Evolutionary conservation across 2,888 invertebrate species (phyloP), one percentile per base, ranked within the genome.

Genomic region (Apotomis turbidana): DNA sequence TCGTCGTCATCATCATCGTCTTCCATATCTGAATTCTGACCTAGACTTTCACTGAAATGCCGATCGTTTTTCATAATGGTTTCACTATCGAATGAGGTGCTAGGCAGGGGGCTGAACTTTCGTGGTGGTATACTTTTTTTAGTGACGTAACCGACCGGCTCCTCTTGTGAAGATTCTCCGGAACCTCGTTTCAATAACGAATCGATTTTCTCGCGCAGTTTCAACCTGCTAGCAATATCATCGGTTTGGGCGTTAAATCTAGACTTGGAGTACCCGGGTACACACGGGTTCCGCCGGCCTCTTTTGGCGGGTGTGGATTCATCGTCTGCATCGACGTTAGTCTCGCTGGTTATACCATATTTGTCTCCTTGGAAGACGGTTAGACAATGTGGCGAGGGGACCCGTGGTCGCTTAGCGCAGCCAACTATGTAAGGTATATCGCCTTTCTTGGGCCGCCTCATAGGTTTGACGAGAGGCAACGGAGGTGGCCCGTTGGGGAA

Each of bases 51-150:
- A 78, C 79, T 80, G 44, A 85, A 86, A 12, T 76, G 76, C 64
- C 81, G 68, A 60, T 86, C 87, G 83, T 89, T 88, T 79, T 80
- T 81, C 9, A 76, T 63, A 57, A 88, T 79, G 8, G 79, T 83
- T 55, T 81, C 78, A 64, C 67, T 78, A 67, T 87, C 84, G 70
- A 13, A 83, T 3, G 88, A 88, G 54, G 88, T 88, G 76, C 88
- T 88, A 5, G 88, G 88, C 41, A 83, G 49, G 3, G 87, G 88
- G 13, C 82, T 83, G 71, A 87, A 88, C 62, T 78, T 67, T 12
- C 70, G 73, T 57, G 73, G 74, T 9, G 9, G 49, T 10, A 49
- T 41, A 41, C 41, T 41, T 41, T 10, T 49, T 44, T 74, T 77
- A 13, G 38, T 64, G 38, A 72, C 67, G 73, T 78, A 79, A 44